Evolutionary conservation across 2,888 invertebrate genomes (phyloP).

Genomic region (Macrophya annulata): DNA sequence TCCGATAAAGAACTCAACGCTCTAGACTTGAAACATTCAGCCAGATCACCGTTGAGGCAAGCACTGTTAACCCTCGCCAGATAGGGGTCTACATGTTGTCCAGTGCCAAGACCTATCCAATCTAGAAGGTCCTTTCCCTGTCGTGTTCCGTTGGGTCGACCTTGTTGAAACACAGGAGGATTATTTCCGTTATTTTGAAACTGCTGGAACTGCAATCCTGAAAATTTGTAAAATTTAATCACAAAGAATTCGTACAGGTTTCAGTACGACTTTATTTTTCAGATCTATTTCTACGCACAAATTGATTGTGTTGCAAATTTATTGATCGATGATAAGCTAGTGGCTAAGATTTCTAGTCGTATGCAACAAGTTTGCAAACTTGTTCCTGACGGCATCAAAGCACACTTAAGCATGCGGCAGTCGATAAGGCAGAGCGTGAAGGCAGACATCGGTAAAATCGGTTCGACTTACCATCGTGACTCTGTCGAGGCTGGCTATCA

Average conservation of each 20-base stretch:
- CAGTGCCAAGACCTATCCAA: conserved; percentile 90
- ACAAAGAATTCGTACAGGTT: not conserved
- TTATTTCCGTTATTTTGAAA: conserved; percentile 17
- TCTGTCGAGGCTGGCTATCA: conserved; percentile 61
- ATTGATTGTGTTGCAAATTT: not conserved
- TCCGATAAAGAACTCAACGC: conserved; percentile 89
- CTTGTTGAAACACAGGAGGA: conserved; percentile 39
- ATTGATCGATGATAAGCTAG: no score
- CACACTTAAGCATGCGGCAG: not conserved
- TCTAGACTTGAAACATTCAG: conserved; percentile 92
- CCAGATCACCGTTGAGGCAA: conserved; percentile 90
- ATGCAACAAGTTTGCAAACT: not conserved
- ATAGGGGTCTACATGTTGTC: conserved; percentile 89
- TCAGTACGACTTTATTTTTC: not conserved
- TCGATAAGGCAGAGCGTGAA: conserved; percentile 23
- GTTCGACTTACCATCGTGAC: conserved; percentile 63
- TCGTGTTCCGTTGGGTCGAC: conserved; percentile 78
- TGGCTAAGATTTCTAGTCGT: no score
- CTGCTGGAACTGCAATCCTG: conserved; percentile 51
- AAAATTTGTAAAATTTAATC: not conserved
- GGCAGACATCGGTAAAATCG: not conserved
- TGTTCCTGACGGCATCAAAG: not conserved
- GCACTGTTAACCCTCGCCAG: conserved; percentile 87
- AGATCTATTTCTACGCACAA: not conserved
- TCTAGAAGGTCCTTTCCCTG: conserved; percentile 88